Conservation (phyloP, 2,797 vertebrate genomes). For the Lates japonicus region DNA sequence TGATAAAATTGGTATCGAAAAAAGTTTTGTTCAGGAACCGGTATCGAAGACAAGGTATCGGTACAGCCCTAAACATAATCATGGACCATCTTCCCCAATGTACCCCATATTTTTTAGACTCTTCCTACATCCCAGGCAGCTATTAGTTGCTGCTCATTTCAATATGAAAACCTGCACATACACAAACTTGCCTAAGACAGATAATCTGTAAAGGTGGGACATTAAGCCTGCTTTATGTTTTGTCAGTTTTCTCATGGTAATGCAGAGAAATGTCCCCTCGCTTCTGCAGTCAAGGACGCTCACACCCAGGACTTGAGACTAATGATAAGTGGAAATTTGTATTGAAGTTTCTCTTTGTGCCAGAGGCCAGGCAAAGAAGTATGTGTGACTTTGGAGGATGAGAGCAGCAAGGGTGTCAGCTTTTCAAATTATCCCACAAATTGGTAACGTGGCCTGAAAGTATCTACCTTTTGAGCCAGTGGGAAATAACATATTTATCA, state of each 20-base stretch:
- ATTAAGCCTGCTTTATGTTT: background rate
- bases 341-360: conserved; percentile 25
- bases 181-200: background rate
- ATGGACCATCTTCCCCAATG: too few relatives aligned
- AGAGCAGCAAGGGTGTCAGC: conserved; percentile 10
- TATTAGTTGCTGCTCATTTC: background rate
- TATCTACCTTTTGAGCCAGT: conserved; percentile 28
- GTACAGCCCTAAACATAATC: too few relatives aligned
- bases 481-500: conserved; percentile 10
- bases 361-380: conserved; percentile 12
- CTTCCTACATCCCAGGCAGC: background rate
- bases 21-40: too few relatives aligned
- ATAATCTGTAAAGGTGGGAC: background rate
- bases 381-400: background rate
- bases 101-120: too few relatives aligned
- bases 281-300: conserved; percentile 41
- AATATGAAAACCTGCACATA: background rate
- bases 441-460: conserved; percentile 40
- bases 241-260: background rate
- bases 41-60: too few relatives aligned
- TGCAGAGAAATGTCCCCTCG: background rate
- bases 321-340: conserved; percentile 31
- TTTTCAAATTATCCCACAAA: conserved; percentile 40
- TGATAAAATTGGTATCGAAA: too few relatives aligned
- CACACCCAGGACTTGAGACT: conserved; percentile 23